These are phyloP conservation scores for Terebella lapidaria DNA, from an alignment of 2,888 invertebrate genomes.

Conservation along the genomic window DNA sequence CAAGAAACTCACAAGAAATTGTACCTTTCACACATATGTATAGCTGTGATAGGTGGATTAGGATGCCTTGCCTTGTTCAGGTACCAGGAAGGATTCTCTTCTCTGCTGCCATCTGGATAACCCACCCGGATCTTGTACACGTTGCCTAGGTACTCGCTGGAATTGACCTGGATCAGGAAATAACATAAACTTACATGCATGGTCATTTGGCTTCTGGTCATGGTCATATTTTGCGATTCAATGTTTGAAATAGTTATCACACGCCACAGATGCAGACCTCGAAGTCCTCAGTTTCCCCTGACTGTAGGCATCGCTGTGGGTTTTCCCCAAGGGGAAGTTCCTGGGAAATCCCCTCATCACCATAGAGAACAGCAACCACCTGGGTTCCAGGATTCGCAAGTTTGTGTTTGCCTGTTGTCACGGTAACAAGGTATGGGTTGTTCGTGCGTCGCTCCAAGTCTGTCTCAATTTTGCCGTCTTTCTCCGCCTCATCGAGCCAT, in stretches of 20 bases:
- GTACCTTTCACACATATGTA: no score
- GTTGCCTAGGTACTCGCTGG: constrained; percentile 29
- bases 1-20: no score
- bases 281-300: constrained; percentile 42
- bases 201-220: no score
- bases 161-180: no score
- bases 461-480: constrained; percentile 28
- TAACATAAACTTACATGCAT: no score
- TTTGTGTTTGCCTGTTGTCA: constrained; percentile 1
- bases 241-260: no score
- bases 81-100: not conserved
- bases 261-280: no score
- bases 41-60: no score
- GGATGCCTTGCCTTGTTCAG: not conserved
- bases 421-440: not conserved
- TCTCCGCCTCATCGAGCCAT: constrained; percentile 26
- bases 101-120: constrained; percentile 28
- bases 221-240: not conserved
- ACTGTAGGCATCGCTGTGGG: constrained; percentile 28
- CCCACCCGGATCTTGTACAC: constrained; percentile 43
- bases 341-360: constrained; percentile 36
- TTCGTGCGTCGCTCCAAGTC: not conserved
- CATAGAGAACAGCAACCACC: constrained; percentile 36
- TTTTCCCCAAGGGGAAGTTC: constrained; percentile 18
- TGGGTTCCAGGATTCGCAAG: not conserved